Percentiles rank a stretch among this genome's conserved stretches.
These are phyloP conservation scores for Erebia aethiops DNA, from an alignment of 2,888 invertebrate species.

Conservation along the genomic window DNA sequence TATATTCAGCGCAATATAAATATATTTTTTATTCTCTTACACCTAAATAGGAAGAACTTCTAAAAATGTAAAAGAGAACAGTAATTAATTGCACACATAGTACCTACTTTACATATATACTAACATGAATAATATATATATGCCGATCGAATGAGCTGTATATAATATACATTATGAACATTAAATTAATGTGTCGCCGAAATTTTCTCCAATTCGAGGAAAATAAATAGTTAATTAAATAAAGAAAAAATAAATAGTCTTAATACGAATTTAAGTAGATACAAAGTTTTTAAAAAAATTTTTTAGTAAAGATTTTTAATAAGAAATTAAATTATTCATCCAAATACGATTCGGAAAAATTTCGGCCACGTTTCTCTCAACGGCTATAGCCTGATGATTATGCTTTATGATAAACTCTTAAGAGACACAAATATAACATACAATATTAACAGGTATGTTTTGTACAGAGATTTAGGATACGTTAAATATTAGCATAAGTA, in stretches of 20 bases:
- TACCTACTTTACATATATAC: slow-evolving; percentile 48
- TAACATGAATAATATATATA: slow-evolving; percentile 54
- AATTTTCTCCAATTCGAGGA: slow-evolving; percentile 5
- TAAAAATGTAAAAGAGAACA: slow-evolving; percentile 70
- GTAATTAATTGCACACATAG: slow-evolving; percentile 79
- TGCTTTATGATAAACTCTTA: slow-evolving; percentile 40
- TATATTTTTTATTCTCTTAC: slow-evolving; percentile 67
- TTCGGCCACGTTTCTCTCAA: slow-evolving; percentile 25
- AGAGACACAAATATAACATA: slow-evolving; percentile 41
- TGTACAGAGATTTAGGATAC: slow-evolving; percentile 55
- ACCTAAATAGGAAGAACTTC: slow-evolving; percentile 78
- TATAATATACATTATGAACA: slow-evolving; percentile 33
- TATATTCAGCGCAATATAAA: slow-evolving; percentile 70
- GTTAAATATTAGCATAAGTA: slow-evolving; percentile 64
- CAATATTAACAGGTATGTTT: slow-evolving; percentile 49
- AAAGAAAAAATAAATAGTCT: slow-evolving; percentile 1
- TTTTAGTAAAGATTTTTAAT: background rate
- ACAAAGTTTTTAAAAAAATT: background rate
- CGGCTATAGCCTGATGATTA: slow-evolving; percentile 39
- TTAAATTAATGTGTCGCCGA: slow-evolving; percentile 23
- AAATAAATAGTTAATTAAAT: too few species aligned
- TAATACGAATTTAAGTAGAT: slow-evolving; percentile 14
- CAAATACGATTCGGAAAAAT: slow-evolving; percentile 14
- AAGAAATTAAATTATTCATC: background rate
- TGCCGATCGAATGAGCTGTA: slow-evolving; percentile 44